phyloP scores from a whole-genome alignment of 2,797 vertebrate species.

The Rhincodon typus region DNA sequence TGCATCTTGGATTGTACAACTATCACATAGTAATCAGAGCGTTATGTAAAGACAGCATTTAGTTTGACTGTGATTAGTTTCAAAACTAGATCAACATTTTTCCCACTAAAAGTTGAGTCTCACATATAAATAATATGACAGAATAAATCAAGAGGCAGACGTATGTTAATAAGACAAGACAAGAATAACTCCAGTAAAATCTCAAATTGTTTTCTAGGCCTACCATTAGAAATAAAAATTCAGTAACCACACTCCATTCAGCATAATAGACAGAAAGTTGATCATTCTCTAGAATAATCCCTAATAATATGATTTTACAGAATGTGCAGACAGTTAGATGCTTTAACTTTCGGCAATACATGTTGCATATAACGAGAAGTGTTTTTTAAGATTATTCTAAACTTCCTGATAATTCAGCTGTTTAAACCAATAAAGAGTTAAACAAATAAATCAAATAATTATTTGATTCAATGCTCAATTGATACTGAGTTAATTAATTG shows the following conservation, averaged over 20 bases:
- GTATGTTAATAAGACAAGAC: not conserved
- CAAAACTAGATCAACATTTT: not conserved
- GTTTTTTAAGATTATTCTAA: not conserved
- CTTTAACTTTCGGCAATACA: not conserved
- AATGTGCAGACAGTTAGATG: not conserved
- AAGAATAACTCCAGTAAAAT: constrained; percentile 11
- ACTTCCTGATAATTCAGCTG: not conserved
- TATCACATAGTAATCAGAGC: not conserved
- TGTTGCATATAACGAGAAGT: not conserved
- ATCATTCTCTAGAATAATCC: not conserved
- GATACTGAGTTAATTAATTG: not conserved
- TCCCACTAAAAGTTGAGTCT: not conserved
- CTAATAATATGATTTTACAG: not conserved
- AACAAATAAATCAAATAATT: not conserved
- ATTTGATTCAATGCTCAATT: not conserved
- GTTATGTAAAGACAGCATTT: not conserved
- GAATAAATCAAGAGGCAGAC: not conserved
- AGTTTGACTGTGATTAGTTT: not conserved
- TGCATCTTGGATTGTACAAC: not conserved
- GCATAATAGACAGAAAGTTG: not conserved
- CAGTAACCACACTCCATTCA: not conserved
- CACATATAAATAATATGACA: not conserved
- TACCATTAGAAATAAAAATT: not conserved
- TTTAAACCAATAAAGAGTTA: not conserved
- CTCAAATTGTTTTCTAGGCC: not conserved